Percentiles rank a stretch among this genome's conserved stretches.
phyloP scores from a whole-genome alignment of 2,113 vertebrate species.

The Alces alces region DNA sequence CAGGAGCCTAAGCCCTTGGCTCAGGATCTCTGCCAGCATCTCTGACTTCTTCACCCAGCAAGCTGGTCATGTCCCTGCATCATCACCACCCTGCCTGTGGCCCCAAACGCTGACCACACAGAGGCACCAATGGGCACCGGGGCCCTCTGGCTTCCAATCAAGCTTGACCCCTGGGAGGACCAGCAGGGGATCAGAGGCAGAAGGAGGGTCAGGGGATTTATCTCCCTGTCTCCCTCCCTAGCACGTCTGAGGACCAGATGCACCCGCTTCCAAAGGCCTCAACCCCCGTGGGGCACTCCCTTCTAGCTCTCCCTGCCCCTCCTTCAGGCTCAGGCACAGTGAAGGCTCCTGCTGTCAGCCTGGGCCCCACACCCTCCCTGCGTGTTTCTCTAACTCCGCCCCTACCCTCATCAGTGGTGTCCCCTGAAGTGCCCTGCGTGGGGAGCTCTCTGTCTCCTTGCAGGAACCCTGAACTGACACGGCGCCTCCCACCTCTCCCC shows the following conservation, averaged over 20 bases:
- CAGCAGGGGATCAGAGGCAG: not conserved
- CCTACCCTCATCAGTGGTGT: not conserved
- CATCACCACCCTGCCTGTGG: not conserved
- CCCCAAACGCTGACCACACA: not conserved
- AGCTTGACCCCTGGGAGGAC: not conserved
- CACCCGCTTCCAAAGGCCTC: not conserved
- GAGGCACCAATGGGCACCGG: not conserved
- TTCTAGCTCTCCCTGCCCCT: not conserved
- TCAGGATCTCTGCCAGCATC: not conserved
- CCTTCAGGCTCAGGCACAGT: not conserved
- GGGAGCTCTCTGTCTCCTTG: not conserved
- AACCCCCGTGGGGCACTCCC: not conserved
- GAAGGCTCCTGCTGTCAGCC: not conserved
- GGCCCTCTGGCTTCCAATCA: not conserved
- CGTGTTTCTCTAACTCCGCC: not conserved
- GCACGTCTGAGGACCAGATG: rapidly evolving
- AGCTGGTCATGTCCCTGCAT: not conserved
- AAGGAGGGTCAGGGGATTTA: not conserved
- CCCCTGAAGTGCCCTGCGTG: not conserved
- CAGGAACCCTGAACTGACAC: not conserved
- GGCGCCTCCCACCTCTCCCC: not conserved
- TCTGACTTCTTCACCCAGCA: not conserved
- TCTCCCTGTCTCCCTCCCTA: not conserved
- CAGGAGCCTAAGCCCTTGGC: not conserved
- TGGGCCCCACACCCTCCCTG: not conserved